Percentiles rank a stretch among this genome's conserved stretches.
phyloP scores from a whole-genome alignment of 2,797 vertebrate species.

The Pogoniulus pusillus region DNA sequence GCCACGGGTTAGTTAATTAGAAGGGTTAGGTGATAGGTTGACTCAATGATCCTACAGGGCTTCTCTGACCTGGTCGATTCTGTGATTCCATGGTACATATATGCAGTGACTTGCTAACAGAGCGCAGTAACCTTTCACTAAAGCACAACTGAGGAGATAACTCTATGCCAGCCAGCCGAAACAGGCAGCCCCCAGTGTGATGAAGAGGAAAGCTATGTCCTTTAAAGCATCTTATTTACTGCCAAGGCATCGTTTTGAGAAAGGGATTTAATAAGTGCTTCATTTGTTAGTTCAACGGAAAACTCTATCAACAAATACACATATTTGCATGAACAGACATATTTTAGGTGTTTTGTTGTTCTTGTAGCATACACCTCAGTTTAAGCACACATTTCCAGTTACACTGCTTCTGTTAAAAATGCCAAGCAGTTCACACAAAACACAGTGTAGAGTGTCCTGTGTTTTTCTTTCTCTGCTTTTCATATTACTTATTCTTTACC shows the following conservation, averaged over 20 bases:
- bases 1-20: too few relatives aligned
- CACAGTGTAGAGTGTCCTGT: not conserved
- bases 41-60: too few relatives aligned
- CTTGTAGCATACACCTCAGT: too few relatives aligned
- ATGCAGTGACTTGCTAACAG: not conserved
- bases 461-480: not conserved
- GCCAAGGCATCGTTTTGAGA: not conserved
- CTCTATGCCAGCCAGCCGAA: not conserved
- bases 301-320: not conserved
- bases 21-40: too few relatives aligned
- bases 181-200: not conserved
- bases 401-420: not conserved
- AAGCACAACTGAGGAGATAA: not conserved
- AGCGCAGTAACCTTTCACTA: not conserved
- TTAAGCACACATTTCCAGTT: not conserved
- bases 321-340: not conserved
- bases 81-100: too few relatives aligned
- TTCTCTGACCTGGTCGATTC: too few relatives aligned
- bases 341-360: not conserved
- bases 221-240: too few relatives aligned
- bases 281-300: not conserved
- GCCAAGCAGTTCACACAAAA: not conserved
- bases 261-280: not conserved
- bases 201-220: not conserved
- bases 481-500: not conserved